Conservation (phyloP, 1,140 invertebrate genomes). For the Campoletis sonorensis region DNA sequence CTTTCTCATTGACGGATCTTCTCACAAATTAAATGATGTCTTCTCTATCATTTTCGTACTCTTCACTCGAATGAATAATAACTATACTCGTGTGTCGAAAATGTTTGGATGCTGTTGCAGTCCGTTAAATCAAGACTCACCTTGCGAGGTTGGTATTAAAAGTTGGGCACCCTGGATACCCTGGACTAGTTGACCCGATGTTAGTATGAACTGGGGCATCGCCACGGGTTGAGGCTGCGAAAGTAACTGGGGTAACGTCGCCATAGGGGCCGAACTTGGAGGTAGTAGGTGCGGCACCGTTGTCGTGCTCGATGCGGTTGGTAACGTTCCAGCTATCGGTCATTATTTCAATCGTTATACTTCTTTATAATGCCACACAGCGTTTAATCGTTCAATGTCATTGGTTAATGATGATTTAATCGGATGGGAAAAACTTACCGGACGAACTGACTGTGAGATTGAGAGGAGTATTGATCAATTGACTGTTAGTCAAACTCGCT, state of each 20-base stretch:
- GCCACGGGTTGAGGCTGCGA: slow-evolving; percentile 83
- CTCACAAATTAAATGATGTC: slow-evolving; percentile 1
- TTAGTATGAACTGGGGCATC: slow-evolving; percentile 93
- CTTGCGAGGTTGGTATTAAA: slow-evolving; percentile 95
- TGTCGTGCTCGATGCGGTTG: slow-evolving; percentile 74
- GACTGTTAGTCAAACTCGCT: slow-evolving; percentile 80
- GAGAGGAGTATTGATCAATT: slow-evolving; percentile 86
- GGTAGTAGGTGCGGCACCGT: slow-evolving; percentile 72
- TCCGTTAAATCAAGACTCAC: slow-evolving; percentile 76
- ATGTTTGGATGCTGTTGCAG: background rate
- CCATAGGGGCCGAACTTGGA: slow-evolving; percentile 73
- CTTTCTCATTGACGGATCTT: slow-evolving; percentile 31
- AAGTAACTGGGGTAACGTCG: slow-evolving; percentile 77
- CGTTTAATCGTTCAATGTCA: too few relatives aligned
- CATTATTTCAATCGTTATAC: slow-evolving; percentile 37
- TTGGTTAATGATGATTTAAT: background rate
- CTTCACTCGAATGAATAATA: background rate
- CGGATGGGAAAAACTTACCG: slow-evolving; percentile 71
- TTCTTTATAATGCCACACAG: slow-evolving; percentile 32
- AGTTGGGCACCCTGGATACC: slow-evolving; percentile 95
- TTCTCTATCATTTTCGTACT: slow-evolving; percentile 1
- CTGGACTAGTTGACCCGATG: slow-evolving; percentile 92
- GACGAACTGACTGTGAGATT: slow-evolving; percentile 87
- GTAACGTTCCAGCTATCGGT: slow-evolving; percentile 71
- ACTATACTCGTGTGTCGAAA: background rate